A percentile compares a stretch with the other conserved stretches of the same genome.
These are phyloP conservation scores for Scaptomyza parva DNA, from an alignment of 2,888 invertebrate species.

Conservation along the genomic window DNA sequence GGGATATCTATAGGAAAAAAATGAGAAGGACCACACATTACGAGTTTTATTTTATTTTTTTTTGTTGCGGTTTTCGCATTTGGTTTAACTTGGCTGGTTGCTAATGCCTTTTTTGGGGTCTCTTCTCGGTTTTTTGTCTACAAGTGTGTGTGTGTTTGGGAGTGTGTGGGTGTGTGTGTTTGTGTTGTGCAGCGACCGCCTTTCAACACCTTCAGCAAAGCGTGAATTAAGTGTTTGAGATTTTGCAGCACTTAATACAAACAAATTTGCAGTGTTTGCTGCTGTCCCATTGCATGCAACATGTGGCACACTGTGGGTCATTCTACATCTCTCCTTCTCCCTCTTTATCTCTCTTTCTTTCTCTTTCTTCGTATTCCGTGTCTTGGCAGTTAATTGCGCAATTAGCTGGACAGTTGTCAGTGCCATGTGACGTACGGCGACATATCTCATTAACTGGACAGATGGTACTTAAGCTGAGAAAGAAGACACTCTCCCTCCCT, in stretches of 20 bases:
- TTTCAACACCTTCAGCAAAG: slow-evolving; percentile 79
- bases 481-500: background rate
- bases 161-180: slow-evolving; percentile 22
- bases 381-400: slow-evolving; percentile 74
- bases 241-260: slow-evolving; percentile 75
- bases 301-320: slow-evolving; percentile 67
- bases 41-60: slow-evolving; percentile 57
- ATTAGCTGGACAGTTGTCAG: slow-evolving; percentile 70
- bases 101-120: slow-evolving; percentile 52
- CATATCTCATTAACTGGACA: slow-evolving; percentile 73
- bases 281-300: slow-evolving; percentile 59
- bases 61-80: slow-evolving; percentile 81
- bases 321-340: slow-evolving; percentile 3
- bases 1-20: slow-evolving; percentile 33
- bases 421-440: slow-evolving; percentile 68
- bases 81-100: slow-evolving; percentile 79
- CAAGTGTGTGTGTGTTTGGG: slow-evolving; percentile 9
- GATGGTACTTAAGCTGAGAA: slow-evolving; percentile 17
- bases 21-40: slow-evolving; percentile 67
- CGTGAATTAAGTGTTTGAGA: slow-evolving; percentile 83
- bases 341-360: background rate
- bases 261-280: slow-evolving; percentile 57
- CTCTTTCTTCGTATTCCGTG: slow-evolving; percentile 16
- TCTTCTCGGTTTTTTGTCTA: background rate
- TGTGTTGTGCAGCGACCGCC: slow-evolving; percentile 51